phyloP scores from a whole-genome alignment of 2,797 vertebrate genomes.

The Protosalanx chinensis region DNA sequence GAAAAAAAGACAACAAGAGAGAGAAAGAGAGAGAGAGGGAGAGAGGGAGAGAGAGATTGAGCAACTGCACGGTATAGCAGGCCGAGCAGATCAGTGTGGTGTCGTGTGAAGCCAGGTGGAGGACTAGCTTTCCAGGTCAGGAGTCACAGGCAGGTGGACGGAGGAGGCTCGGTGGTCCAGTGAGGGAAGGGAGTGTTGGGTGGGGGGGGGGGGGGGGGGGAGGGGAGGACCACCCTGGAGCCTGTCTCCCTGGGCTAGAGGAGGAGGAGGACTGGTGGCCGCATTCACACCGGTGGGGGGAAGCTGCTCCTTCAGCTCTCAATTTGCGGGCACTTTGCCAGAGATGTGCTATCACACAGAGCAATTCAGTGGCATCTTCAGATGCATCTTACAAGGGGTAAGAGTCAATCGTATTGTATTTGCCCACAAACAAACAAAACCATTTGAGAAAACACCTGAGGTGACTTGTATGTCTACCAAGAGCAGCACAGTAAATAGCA shows the following conservation, averaged over 20 bases:
- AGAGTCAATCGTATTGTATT: conserved; percentile 14
- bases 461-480: conserved; percentile 5
- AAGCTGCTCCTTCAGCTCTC: conserved; percentile 34
- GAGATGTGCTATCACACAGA: conserved; percentile 29
- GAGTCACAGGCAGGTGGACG: conserved; percentile 56
- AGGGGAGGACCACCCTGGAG: conserved; percentile 43
- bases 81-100: conserved; percentile 61
- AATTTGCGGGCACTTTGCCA: conserved; percentile 38
- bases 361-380: conserved; percentile 22
- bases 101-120: conserved; percentile 21
- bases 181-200: conserved; percentile 33
- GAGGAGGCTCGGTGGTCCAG: conserved; percentile 55
- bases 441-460: conserved; percentile 23
- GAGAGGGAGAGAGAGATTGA: conserved; percentile 55
- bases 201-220: conserved; percentile 35
- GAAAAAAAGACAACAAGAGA: conserved; percentile 51
- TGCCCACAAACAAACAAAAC: conserved; percentile 35
- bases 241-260: conserved; percentile 41
- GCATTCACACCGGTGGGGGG: conserved; percentile 47
- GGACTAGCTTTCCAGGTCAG: conserved; percentile 57
- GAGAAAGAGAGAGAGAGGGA: conserved; percentile 46
- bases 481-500: not conserved
- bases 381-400: conserved; percentile 19
- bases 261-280: conserved; percentile 9
- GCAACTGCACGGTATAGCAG: conserved; percentile 56